phyloP scores from a whole-genome alignment of 2,797 vertebrate genomes.

The Ctenochaetus hawaiiensis region DNA sequence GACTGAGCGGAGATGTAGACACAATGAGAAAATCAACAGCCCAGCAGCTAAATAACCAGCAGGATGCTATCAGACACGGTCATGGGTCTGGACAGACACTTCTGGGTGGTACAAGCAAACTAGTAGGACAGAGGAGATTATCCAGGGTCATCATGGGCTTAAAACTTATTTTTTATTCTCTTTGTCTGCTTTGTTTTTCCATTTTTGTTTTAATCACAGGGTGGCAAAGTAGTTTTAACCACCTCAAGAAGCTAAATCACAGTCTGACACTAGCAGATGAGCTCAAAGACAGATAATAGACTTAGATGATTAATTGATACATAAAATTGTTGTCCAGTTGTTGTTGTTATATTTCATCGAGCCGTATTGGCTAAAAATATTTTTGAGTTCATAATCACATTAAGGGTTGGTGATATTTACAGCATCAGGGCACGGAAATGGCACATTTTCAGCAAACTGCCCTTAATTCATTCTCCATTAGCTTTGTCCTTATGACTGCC shows the following conservation, averaged over 20 bases:
- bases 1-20: constrained; percentile 30
- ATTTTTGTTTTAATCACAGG: too few species aligned
- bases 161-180: too few species aligned
- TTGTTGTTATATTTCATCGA: too few species aligned
- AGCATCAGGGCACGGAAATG: constrained; percentile 17
- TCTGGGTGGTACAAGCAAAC: not conserved
- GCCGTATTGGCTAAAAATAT: constrained; percentile 1
- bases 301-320: not conserved
- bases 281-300: too few species aligned
- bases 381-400: not conserved
- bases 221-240: too few species aligned
- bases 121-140: not conserved
- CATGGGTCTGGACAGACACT: not conserved
- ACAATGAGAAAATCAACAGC: constrained; percentile 40
- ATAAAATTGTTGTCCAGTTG: not conserved
- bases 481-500: constrained; percentile 29
- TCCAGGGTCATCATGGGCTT: not conserved
- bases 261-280: too few species aligned
- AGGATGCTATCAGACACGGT: constrained; percentile 11
- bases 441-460: constrained; percentile 12
- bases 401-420: constrained; percentile 17
- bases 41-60: constrained; percentile 43
- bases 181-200: too few species aligned
- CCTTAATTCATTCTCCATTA: constrained; percentile 46
- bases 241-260: too few species aligned